These are phyloP conservation scores for Brachyistius frenatus DNA, from an alignment of 2,113 vertebrate species.

Conservation along the genomic window DNA sequence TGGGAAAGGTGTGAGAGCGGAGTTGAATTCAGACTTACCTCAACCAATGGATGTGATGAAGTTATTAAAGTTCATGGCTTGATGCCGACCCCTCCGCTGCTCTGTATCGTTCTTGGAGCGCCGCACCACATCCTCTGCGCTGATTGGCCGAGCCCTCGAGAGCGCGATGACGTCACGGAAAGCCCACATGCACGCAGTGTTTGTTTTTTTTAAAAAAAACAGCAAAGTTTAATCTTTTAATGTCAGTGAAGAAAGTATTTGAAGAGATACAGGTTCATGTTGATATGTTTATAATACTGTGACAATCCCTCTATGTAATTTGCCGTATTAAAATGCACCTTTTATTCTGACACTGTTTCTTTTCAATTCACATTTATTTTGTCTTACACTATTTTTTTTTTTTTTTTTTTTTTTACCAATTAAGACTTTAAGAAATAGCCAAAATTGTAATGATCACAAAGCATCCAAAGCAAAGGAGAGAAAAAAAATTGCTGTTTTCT, in stretches of 20 bases:
- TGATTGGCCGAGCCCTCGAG: conserved; percentile 62
- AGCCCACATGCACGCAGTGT: neutral
- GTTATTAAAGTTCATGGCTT: conserved; percentile 67
- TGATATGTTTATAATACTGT: neutral
- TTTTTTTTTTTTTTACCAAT: too few relatives aligned
- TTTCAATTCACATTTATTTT: too few relatives aligned
- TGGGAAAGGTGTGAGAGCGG: neutral
- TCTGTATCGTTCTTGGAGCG: conserved; percentile 26
- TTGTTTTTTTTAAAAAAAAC: neutral
- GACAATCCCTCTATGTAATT: too few relatives aligned
- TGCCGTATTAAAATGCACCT: too few relatives aligned
- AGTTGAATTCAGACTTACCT: conserved; percentile 56
- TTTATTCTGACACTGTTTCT: too few relatives aligned
- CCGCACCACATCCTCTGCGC: neutral
- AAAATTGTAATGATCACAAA: too few relatives aligned
- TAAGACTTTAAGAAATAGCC: too few relatives aligned
- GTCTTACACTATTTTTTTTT: too few relatives aligned
- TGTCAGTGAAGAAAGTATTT: neutral
- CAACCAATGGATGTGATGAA: conserved; percentile 20
- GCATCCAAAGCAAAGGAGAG: too few relatives aligned
- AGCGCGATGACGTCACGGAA: conserved; percentile 21
- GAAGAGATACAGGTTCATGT: neutral
- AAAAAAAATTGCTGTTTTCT: too few relatives aligned
- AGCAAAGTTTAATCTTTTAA: neutral
- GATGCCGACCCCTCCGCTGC: conserved; percentile 7